Percentiles rank a stretch among this genome's conserved stretches.
These are phyloP conservation scores for Carabus problematicus DNA, from an alignment of 2,888 invertebrate genomes.

Conservation along the genomic window DNA sequence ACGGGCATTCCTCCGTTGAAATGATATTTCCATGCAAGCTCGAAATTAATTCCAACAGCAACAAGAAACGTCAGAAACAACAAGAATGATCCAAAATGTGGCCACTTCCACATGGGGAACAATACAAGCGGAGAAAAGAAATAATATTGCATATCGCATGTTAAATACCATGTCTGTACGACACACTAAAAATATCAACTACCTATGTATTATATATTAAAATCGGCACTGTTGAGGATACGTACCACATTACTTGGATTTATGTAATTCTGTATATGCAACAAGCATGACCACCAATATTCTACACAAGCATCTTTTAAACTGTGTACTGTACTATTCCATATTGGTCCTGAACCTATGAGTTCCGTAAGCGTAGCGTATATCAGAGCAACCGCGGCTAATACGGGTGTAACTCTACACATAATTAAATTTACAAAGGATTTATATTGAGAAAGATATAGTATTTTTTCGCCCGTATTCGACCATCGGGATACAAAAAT, in stretches of 20 bases:
- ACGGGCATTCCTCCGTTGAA: slow-evolving; percentile 54
- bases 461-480: too few relatives aligned
- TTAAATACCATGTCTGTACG: slow-evolving; percentile 60
- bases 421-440: too few relatives aligned
- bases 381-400: slow-evolving; percentile 58
- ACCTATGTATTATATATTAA: neutral
- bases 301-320: slow-evolving; percentile 53
- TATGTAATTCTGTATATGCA: slow-evolving; percentile 59
- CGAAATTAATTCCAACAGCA: slow-evolving; percentile 54
- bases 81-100: slow-evolving; percentile 53
- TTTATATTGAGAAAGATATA: too few relatives aligned
- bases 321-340: slow-evolving; percentile 51
- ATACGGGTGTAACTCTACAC: slow-evolving; percentile 60
- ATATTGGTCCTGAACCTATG: slow-evolving; percentile 61
- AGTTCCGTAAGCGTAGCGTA: slow-evolving; percentile 58
- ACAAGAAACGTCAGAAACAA: slow-evolving; percentile 49
- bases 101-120: slow-evolving; percentile 57
- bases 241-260: slow-evolving; percentile 51
- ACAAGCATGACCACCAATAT: slow-evolving; percentile 58
- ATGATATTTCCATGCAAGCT: slow-evolving; percentile 54
- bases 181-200: slow-evolving; percentile 53
- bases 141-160: slow-evolving; percentile 60
- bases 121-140: slow-evolving; percentile 59
- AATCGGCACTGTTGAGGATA: neutral
- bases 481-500: too few relatives aligned